Percentiles rank a stretch among this genome's conserved stretches.
phyloP scores from a whole-genome alignment of 2,888 invertebrate species.

The Cephus sareptanus region DNA sequence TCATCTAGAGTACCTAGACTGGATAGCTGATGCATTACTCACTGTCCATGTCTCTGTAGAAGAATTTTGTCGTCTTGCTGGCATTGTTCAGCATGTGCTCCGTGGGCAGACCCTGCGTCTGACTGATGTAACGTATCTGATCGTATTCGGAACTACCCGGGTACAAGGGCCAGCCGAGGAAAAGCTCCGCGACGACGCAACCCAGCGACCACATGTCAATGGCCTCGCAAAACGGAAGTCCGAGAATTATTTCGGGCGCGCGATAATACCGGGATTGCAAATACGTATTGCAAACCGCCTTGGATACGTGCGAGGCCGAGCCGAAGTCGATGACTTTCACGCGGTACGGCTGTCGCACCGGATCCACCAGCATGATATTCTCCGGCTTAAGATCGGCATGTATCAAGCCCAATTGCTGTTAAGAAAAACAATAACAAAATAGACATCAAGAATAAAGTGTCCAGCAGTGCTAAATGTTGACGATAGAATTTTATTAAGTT shows the following conservation, averaged over 20 bases:
- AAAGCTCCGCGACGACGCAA: slow-evolving; percentile 98
- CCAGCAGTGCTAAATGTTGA: not conserved
- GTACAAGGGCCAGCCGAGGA: slow-evolving; percentile 99
- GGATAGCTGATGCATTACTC: slow-evolving; percentile 58
- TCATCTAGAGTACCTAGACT: slow-evolving; percentile 4
- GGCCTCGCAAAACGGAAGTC: slow-evolving; percentile 98
- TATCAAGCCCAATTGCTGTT: slow-evolving; percentile 96
- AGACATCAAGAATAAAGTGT: slow-evolving; percentile 15
- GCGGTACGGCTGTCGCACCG: slow-evolving; percentile 95
- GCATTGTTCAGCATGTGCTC: slow-evolving; percentile 98
- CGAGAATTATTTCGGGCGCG: slow-evolving; percentile 96
- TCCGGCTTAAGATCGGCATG: slow-evolving; percentile 99
- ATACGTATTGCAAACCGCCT: slow-evolving; percentile 99
- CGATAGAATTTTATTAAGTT: not conserved
- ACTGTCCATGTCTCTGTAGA: slow-evolving; percentile 95
- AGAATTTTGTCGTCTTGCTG: slow-evolving; percentile 98
- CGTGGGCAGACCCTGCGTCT: slow-evolving; percentile 97
- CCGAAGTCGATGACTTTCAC: slow-evolving; percentile 99
- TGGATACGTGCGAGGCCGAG: slow-evolving; percentile 98
- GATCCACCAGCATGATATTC: slow-evolving; percentile 99
- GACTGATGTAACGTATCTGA: slow-evolving; percentile 96
- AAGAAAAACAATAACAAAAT: slow-evolving; percentile 35
- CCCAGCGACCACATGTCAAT: slow-evolving; percentile 99
- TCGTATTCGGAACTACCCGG: slow-evolving; percentile 99
- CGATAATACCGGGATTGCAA: slow-evolving; percentile 98